Conservation (phyloP, 2,113 vertebrate genomes). For the Ochotona princeps region DNA sequence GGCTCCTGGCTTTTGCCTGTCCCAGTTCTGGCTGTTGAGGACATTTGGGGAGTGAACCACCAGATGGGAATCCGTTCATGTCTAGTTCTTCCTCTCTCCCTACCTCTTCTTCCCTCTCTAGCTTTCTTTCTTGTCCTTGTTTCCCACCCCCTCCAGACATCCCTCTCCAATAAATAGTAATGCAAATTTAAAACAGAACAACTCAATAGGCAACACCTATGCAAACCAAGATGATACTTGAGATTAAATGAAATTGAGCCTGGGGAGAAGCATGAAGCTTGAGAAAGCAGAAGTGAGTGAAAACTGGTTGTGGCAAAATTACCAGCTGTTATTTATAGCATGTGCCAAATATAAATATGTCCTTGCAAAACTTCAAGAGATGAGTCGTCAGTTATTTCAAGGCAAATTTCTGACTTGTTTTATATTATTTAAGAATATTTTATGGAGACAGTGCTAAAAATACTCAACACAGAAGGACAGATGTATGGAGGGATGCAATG, state of each 20-base stretch:
- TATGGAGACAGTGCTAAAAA: conserved; percentile 56
- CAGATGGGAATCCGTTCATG: too few relatives aligned
- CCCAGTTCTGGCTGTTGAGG: too few relatives aligned
- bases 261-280: conserved; percentile 64
- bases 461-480: conserved; percentile 10
- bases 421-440: conserved; percentile 73
- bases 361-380: conserved; percentile 77
- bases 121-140: too few relatives aligned
- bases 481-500: neutral
- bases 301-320: conserved; percentile 75
- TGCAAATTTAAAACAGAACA: conserved; percentile 12
- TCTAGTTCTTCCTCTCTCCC: too few relatives aligned
- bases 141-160: too few relatives aligned
- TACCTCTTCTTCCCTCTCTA: too few relatives aligned
- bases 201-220: conserved; percentile 28
- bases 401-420: conserved; percentile 74
- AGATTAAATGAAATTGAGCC: conserved; percentile 66
- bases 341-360: conserved; percentile 80
- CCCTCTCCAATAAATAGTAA: too few relatives aligned
- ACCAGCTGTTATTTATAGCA: conserved; percentile 78
- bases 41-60: too few relatives aligned
- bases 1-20: too few relatives aligned
- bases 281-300: conserved; percentile 67
- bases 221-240: conserved; percentile 44
- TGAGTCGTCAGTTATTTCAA: conserved; percentile 78